These are phyloP conservation scores for Cottus gobio DNA, from an alignment of 2,113 vertebrate genomes.

Conservation along the genomic window DNA sequence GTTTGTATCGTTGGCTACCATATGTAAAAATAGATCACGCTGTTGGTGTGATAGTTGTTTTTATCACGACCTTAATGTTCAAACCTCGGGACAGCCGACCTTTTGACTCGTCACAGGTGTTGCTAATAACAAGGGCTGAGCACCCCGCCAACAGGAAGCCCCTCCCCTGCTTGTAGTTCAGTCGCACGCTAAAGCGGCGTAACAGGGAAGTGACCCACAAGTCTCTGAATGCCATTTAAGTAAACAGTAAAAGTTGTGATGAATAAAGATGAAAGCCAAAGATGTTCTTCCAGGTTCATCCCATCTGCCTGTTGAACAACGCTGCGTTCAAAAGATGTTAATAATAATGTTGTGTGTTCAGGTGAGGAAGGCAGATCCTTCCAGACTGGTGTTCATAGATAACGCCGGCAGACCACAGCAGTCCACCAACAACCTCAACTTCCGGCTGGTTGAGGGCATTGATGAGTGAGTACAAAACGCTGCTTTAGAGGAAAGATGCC, in stretches of 20 bases:
- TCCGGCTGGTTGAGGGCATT: slow-evolving; percentile 91
- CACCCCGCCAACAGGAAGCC: too few relatives aligned
- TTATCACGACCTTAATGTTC: background rate
- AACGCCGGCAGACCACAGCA: slow-evolving; percentile 89
- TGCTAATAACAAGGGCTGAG: background rate
- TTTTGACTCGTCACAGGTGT: background rate
- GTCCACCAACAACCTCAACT: slow-evolving; percentile 89
- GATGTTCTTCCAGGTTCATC: background rate
- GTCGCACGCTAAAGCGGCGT: too few relatives aligned
- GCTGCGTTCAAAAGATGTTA: too few relatives aligned
- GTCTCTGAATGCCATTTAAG: too few relatives aligned
- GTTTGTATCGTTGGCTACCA: background rate
- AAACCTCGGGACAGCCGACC: background rate
- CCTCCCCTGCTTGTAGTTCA: background rate
- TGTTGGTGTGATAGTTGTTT: background rate
- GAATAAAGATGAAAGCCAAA: background rate
- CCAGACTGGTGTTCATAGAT: slow-evolving; percentile 93
- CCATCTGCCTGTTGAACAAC: background rate
- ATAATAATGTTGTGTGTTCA: slow-evolving; percentile 67
- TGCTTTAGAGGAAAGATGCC: background rate
- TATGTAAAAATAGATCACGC: background rate
- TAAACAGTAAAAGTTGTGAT: too few relatives aligned
- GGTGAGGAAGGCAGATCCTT: slow-evolving; percentile 86
- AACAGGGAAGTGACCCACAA: too few relatives aligned
- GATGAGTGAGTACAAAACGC: slow-evolving; percentile 81